These are phyloP conservation scores for Chondrilla cf. caribensis DNA, from an alignment of 37 sponge, comb jelly and placozoan species.

Conservation along the genomic window DNA sequence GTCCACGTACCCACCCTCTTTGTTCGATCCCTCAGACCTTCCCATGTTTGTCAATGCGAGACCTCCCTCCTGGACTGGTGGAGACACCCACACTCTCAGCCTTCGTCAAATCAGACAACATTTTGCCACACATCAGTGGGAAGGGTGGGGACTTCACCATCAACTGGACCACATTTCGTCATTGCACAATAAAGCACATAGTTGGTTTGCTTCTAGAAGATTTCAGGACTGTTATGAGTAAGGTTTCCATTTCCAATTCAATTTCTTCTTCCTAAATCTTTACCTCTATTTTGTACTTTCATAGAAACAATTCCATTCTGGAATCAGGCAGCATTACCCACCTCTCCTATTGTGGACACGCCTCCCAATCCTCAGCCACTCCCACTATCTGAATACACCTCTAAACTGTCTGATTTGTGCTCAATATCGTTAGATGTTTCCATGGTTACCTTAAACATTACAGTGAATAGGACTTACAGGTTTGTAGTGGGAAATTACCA, in stretches of 20 bases:
- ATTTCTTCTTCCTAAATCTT: too few relatives aligned
- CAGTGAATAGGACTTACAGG: not conserved
- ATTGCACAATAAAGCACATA: conserved; percentile 42
- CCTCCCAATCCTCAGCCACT: not conserved
- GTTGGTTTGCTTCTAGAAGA: not conserved
- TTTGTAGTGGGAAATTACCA: not conserved
- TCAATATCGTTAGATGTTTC: not conserved
- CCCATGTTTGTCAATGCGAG: not conserved
- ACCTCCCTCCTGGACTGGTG: conserved; percentile 14
- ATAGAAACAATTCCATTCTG: not conserved
- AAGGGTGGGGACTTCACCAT: conserved; percentile 11
- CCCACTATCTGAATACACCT: not conserved
- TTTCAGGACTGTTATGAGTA: not conserved
- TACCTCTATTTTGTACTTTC: not conserved
- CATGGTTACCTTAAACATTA: not conserved
- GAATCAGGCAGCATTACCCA: not conserved
- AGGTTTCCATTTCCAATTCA: too few relatives aligned
- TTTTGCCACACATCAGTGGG: conserved; percentile 18
- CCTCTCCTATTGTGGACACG: not conserved
- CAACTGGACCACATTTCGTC: conserved; percentile 53
- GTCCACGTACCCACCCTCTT: not conserved
- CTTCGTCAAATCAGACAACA: not conserved
- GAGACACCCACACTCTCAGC: not conserved
- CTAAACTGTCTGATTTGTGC: not conserved
- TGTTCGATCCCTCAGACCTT: not conserved